A percentile compares a stretch with the other conserved stretches of the same genome.
These are phyloP conservation scores for Dasysyrphus tricinctus DNA, from an alignment of 2,888 invertebrate genomes.

Conservation along the genomic window DNA sequence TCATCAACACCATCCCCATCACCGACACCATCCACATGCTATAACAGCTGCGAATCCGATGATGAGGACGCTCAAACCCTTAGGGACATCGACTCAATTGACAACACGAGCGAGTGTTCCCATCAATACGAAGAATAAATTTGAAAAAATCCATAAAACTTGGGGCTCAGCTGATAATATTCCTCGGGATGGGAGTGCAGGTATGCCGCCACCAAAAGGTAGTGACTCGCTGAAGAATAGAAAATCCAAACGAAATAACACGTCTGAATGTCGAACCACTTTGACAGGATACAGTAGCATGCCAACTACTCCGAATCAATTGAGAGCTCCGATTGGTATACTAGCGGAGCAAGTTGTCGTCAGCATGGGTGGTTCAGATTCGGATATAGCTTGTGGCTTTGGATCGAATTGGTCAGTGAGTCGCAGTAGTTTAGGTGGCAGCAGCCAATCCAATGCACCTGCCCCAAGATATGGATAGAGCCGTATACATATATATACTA, in stretches of 20 bases:
- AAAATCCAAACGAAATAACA: conserved; percentile 85
- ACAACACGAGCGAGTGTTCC: conserved; percentile 81
- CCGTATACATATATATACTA: background rate
- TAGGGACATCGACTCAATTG: conserved; percentile 78
- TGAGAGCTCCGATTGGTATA: conserved; percentile 81
- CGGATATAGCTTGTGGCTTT: conserved; percentile 94
- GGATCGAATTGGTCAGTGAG: conserved; percentile 88
- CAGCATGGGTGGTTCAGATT: conserved; percentile 88
- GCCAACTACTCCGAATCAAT: conserved; percentile 88
- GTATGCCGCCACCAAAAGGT: conserved; percentile 91
- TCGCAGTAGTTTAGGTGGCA: conserved; percentile 76
- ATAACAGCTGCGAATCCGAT: conserved; percentile 81
- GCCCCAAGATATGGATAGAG: conserved; percentile 73
- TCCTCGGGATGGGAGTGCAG: conserved; percentile 85
- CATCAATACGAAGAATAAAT: conserved; percentile 80
- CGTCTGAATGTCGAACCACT: conserved; percentile 79
- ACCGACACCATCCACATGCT: conserved; percentile 82
- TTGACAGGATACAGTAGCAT: conserved; percentile 85
- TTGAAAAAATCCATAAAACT: conserved; percentile 91
- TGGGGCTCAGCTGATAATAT: conserved; percentile 97
- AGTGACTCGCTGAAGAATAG: conserved; percentile 88
- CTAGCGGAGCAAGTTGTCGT: conserved; percentile 65
- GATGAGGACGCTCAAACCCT: conserved; percentile 79
- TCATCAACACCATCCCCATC: conserved; percentile 84
- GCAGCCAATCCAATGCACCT: conserved; percentile 66